Base-by-base conservation (phyloP, 2,888 invertebrate genomes). In the Pandemis heparana region DNA sequence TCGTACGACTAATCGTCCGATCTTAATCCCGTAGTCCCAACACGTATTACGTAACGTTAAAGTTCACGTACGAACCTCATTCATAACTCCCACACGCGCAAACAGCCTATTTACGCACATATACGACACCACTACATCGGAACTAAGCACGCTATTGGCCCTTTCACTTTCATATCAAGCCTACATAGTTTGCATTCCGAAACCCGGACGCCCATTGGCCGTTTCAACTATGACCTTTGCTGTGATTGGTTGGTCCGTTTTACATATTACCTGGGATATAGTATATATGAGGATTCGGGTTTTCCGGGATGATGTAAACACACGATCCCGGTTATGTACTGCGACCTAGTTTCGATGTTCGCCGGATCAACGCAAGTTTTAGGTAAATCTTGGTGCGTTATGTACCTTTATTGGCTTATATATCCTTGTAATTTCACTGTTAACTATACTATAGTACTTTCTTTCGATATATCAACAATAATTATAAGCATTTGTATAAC, bases 151-250 rank as follows among this genome's bases (percentile, higher is more conserved):
- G 81, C 88, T 81, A 93, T 94, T 94, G 92, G 93, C 80, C 84
- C 91, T 93, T 92, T 93, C 92, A 88, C 92, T 93, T 88, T 92
- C 90, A 81, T 81, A 87, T 84, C 80, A 85, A 90, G 89, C 94
- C 92, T 92, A 92, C 93, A 91, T 91, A 92, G 91, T 92, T 89
- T 78, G 88, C 88, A 92, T 92, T 85, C 90, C 91, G 80, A 79
- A 86, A 76, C 77, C 77, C 79, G 83, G 81, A 78, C 81, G 78
- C 79, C 81, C 78, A 90, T 92, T 92, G 91, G 92, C 79, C 86
- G 88, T 78, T 84, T 83, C 77, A 83, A 82, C 82, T 86, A 83
- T 92, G 92, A 92, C 92, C 92, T 92, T 92, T 88, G 83, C 78
- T 80, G 82, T 84, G 83, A 92, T 92, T 92, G 91, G 92, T 75